phyloP scores from a whole-genome alignment of 2,797 vertebrate genomes.

The Urosaurus nigricauda region DNA sequence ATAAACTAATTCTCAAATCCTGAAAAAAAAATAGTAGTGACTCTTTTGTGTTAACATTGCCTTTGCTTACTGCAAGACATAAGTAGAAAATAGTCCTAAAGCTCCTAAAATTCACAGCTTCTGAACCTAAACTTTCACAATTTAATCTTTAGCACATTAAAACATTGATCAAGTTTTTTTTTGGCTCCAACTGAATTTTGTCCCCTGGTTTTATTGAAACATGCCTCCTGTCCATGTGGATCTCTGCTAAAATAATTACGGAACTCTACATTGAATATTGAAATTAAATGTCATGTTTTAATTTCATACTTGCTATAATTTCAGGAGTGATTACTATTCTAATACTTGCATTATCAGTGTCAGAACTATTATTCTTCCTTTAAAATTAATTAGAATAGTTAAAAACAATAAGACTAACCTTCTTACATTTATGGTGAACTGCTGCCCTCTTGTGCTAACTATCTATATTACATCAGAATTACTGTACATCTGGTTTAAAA shows the following conservation, averaged over 20 bases:
- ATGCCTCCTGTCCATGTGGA: neutral
- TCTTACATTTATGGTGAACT: conserved; percentile 19
- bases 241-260: conserved; percentile 11
- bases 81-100: neutral
- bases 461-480: conserved; percentile 50
- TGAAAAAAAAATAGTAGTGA: neutral
- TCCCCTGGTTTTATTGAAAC: neutral
- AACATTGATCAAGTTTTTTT: neutral
- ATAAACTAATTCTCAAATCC: no score
- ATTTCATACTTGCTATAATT: conserved; percentile 21
- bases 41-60: neutral
- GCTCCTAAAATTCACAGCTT: neutral
- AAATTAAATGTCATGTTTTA: conserved; percentile 32
- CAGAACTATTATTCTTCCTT: conserved; percentile 23
- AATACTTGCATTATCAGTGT: conserved; percentile 26
- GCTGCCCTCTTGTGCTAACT: conserved; percentile 72
- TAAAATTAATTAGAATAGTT: conserved; percentile 18
- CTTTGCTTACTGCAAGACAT: neutral
- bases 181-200: neutral
- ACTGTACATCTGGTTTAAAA: conserved; percentile 28
- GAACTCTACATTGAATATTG: neutral
- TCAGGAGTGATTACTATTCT: conserved; percentile 22
- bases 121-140: neutral
- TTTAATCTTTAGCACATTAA: neutral
- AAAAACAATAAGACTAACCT: neutral